Evolutionary conservation across 2,113 vertebrate species (phyloP).

Genomic region (Actenoides hombroni): DNA sequence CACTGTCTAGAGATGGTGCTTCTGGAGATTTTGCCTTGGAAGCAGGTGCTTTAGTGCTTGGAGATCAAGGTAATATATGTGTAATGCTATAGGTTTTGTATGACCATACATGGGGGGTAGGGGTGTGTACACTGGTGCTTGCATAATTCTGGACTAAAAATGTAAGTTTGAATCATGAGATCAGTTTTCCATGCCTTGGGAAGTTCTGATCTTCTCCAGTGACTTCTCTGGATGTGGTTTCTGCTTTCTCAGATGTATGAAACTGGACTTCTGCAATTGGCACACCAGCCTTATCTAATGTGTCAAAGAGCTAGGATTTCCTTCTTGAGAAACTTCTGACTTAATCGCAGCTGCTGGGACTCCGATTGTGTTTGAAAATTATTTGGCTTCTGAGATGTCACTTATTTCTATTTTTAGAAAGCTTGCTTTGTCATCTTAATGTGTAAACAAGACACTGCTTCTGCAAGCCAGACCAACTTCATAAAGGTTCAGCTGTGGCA

Average conservation of each 20-base stretch:
- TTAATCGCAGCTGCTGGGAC: background rate
- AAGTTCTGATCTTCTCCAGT: background rate
- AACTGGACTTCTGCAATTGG: background rate
- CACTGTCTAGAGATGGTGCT: constrained; percentile 86
- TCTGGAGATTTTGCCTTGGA: constrained; percentile 95
- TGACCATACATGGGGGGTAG: too few species aligned
- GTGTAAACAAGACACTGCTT: background rate
- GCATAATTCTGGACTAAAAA: background rate
- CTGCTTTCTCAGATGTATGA: background rate
- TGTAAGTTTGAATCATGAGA: background rate
- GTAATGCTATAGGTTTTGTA: background rate
- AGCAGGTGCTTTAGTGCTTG: constrained; percentile 94
- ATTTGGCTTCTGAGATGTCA: background rate
- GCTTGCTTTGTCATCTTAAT: background rate
- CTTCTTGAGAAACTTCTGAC: background rate
- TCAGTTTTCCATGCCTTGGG: background rate
- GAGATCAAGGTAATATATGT: constrained; percentile 88
- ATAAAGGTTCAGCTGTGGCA: background rate
- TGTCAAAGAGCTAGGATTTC: background rate
- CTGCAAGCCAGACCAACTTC: background rate
- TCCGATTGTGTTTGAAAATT: background rate
- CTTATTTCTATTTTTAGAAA: background rate
- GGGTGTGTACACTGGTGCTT: background rate
- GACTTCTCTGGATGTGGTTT: background rate
- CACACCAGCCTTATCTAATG: background rate